Base-by-base conservation (phyloP, 2,113 vertebrate genomes). In the Pelodiscus sinensis region DNA sequence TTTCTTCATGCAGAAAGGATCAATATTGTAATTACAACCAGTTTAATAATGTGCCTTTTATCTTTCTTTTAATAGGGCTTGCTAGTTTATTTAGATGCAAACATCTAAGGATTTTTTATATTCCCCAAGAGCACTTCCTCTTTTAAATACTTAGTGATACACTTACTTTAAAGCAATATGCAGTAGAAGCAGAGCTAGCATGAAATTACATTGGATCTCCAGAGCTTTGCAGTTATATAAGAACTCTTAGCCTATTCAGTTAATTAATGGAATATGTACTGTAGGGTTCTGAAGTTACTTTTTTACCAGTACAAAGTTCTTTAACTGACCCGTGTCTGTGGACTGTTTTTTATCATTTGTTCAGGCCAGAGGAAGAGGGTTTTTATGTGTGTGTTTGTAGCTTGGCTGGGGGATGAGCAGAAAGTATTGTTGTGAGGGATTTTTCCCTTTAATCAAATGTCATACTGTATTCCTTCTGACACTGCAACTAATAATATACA, bases 181-280 rank as follows among this genome's bases (percentile, higher is more conserved):
- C 31, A 65, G 85, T 83, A 82, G 88, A 97, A 97, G 94, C 94
- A 97, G 91, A 97, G 8, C 52, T 97, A 97, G 96, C 97, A 96
- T 97, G 95, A 98, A 98, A 98, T 98, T 98, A 90, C 96, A 97
- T 94, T 97, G 87, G 93, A 93, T 97, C 97, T 97, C 97, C 82
- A 68, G 96, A 97, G 97, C 84, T 89, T 95, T 94, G 85, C 88
- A 96, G 97, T 97, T 98, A 96, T 98, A 97, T 96, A 97, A 97
- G 94, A 97, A 97, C 86, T 93, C 96, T 92, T 95, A 95, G 92
- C 75, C 92, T 96, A 94, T 62, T 96, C 94, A 90, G 94, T 95
- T 97, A 93, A 97, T 97, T 91, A 93, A 94, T 92, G 84, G 86
- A 88, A 92, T 92, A 83, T 96, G 95, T 96, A 92, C 79, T 92